Evolutionary conservation across 2,797 vertebrate species (phyloP), one percentile per base, ranked within the genome.

Genomic region (Silurus aristotelis): DNA sequence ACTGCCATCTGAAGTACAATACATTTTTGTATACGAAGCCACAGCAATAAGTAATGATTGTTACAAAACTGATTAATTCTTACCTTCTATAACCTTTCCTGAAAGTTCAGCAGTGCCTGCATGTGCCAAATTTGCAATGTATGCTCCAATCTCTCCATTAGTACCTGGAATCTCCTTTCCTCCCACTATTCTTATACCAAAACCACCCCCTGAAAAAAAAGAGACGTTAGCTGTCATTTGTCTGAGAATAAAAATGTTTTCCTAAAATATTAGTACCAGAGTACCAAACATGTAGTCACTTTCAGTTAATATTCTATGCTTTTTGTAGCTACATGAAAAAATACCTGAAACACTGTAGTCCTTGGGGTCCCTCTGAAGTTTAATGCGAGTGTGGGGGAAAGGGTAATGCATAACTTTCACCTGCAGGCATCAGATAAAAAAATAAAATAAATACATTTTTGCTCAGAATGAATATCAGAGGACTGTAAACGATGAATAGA

Each of bases 261-360:
- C 22, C 63, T 64, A 63, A 13, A 63, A n/a, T 61, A 6, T 77
- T 12, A 60, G 10, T 60, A 38, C 12, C 31, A 17, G 19, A 27
- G 38, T 46, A n/a, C 0, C 22, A 78, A 7, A 78, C 14, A 12
- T 43, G 12, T 31, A 77, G 6, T 46, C 31, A 46, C 12, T 79
- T 13, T 61, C 10, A 14, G 56, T 67, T 25, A 48, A 27, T 80
- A 66, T 10, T 27, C 17, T 22, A 55, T 56, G 6, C 10, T 25
- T 38, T 27, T 31, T 73, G 38, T 27, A 60, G 27, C 43, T 10
- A 46, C 7, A 64, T 56, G 38, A 83, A 58, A 88, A 56, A 66
- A 66, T 97, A 99, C 98, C 98, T 96, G 98, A 99, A 89, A 99
- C 95, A 27, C 96, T 98, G 91, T 95, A 96, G 93, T 99, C 98